These are phyloP conservation scores for Chloebia gouldiae DNA, from an alignment of 2,113 vertebrate genomes.

Conservation along the genomic window DNA sequence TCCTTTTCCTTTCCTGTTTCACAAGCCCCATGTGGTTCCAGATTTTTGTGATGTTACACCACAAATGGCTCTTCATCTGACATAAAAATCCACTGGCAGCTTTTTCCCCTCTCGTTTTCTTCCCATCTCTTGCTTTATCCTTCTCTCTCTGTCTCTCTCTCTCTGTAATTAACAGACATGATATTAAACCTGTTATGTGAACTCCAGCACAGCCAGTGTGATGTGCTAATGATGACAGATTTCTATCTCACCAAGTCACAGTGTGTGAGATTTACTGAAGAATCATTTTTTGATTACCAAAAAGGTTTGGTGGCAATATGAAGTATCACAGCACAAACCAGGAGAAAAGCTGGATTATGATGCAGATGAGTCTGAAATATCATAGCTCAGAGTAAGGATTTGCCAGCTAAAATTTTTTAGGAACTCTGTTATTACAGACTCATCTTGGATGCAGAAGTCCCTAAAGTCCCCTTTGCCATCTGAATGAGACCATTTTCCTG, in stretches of 20 bases:
- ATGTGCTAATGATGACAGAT: neutral
- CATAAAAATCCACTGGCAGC: neutral
- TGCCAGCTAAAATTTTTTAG: neutral
- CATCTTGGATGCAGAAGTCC: neutral
- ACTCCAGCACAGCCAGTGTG: neutral
- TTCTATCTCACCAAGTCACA: neutral
- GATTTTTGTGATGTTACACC: neutral
- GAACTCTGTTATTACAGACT: neutral
- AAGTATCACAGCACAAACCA: neutral
- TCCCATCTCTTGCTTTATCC: neutral
- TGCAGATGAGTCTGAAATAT: neutral
- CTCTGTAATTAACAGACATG: neutral
- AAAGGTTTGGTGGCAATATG: neutral
- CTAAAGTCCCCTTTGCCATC: neutral
- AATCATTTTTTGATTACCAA: neutral
- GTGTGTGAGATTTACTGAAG: neutral
- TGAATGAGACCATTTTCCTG: neutral
- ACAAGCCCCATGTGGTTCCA: neutral
- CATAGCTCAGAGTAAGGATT: neutral
- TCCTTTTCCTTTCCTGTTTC: neutral
- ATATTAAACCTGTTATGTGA: neutral
- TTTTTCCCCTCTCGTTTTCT: neutral
- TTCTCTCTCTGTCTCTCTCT: neutral
- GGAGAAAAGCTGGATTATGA: neutral
- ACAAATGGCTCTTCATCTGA: neutral